phyloP scores from a whole-genome alignment of 2,797 vertebrate genomes.

The Tolypeutes matacus region DNA sequence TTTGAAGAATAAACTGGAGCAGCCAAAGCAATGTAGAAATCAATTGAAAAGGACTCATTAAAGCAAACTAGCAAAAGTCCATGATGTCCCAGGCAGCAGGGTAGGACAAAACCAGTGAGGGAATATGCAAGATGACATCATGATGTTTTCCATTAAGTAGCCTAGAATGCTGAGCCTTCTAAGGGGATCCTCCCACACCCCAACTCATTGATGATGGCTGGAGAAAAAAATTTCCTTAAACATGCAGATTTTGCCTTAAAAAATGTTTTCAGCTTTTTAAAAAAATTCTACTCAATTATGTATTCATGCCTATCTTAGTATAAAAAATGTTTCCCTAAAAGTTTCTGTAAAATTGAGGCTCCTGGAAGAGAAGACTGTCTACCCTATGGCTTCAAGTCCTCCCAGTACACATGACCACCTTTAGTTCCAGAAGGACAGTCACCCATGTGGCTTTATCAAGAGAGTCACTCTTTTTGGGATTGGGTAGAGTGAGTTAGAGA shows the following conservation, averaged over 20 bases:
- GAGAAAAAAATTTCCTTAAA: slow-evolving; percentile 46
- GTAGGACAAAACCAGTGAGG: not conserved
- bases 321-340: not conserved
- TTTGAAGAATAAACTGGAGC: slow-evolving; percentile 24
- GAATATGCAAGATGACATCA: not conserved
- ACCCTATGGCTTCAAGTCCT: not conserved
- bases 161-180: not conserved
- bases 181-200: not conserved
- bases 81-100: not conserved
- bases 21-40: not conserved
- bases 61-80: not conserved
- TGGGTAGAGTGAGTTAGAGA: not conserved
- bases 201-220: not conserved
- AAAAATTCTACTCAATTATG: not conserved
- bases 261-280: not conserved
- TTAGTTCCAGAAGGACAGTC: slow-evolving; percentile 1
- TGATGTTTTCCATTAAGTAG: not conserved
- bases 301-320: not conserved
- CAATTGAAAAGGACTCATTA: slow-evolving; percentile 1
- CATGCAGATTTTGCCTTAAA: slow-evolving; percentile 18
- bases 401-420: not conserved
- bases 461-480: not conserved
- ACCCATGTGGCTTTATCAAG: not conserved
- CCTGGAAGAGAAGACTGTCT: not conserved
- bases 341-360: not conserved